A percentile compares a stretch with the other conserved stretches of the same genome.
Conservation (phyloP, 2,797 vertebrate species). For the Muscicapa comitata region DNA sequence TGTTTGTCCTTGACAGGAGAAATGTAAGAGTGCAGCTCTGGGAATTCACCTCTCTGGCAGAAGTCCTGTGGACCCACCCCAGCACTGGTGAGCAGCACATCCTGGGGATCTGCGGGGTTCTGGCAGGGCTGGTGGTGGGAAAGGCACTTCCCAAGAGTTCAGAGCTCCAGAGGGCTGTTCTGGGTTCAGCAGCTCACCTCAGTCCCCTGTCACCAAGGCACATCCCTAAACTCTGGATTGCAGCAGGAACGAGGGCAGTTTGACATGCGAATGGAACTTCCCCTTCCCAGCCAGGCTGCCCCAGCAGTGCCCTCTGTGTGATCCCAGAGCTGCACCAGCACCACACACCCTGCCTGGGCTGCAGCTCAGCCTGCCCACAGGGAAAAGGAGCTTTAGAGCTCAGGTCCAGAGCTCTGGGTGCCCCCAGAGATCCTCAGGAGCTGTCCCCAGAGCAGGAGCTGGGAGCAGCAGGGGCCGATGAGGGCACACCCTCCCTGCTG, state of each 20-base stretch:
- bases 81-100: slow-evolving; percentile 19
- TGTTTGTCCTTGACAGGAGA: slow-evolving; percentile 56
- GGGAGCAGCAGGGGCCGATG: neutral
- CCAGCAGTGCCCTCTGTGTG: neutral
- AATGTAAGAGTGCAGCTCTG: neutral
- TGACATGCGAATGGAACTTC: neutral
- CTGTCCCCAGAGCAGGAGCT: neutral
- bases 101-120: neutral
- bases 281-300: neutral
- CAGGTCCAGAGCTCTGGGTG: neutral
- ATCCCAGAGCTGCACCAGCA: neutral
- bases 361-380: neutral
- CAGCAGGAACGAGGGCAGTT: neutral
- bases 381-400: neutral
- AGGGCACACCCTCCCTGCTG: neutral
- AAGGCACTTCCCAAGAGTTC: neutral
- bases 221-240: neutral
- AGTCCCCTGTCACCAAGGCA: neutral
- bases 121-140: neutral
- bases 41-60: neutral
- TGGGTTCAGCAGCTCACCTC: neutral
- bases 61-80: neutral
- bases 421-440: neutral
- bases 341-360: neutral
- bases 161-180: neutral